phyloP scores from a whole-genome alignment of 2,888 invertebrate genomes.

The Clepsis dumicolana region DNA sequence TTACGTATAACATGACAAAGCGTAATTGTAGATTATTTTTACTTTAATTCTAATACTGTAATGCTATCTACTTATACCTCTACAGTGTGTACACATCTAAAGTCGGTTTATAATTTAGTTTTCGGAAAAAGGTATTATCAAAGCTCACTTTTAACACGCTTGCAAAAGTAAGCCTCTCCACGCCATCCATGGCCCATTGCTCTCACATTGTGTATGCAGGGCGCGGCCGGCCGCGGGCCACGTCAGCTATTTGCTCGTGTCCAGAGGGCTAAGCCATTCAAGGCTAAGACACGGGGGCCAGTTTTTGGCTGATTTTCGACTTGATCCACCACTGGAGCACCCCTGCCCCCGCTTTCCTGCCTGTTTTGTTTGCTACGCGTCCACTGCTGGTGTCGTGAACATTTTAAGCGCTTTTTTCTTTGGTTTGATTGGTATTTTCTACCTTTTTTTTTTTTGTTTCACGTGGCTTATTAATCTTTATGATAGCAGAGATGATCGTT shows the following conservation, averaged over 20 bases:
- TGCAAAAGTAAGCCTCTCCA: conserved; percentile 54
- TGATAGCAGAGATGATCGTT: not conserved
- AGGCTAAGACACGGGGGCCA: conserved; percentile 83
- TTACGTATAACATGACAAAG: conserved; percentile 3
- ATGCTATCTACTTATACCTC: too few relatives aligned
- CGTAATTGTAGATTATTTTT: not conserved
- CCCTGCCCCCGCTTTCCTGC: conserved; percentile 49
- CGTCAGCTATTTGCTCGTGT: conserved; percentile 85
- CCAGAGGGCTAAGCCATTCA: conserved; percentile 86
- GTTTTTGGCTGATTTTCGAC: conserved; percentile 81
- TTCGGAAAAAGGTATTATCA: too few relatives aligned
- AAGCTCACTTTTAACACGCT: not conserved
- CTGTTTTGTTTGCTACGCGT: conserved; percentile 40
- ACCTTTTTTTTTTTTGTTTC: conserved; percentile 18
- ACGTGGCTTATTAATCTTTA: not conserved
- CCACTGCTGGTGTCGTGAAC: conserved; percentile 39
- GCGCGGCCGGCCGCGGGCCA: conserved; percentile 81
- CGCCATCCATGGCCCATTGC: conserved; percentile 53
- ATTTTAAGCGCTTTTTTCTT: conserved; percentile 29
- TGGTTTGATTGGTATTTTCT: conserved; percentile 32
- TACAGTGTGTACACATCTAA: too few relatives aligned
- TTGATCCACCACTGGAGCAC: conserved; percentile 67
- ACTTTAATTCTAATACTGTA: not conserved
- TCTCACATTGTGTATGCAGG: conserved; percentile 83
- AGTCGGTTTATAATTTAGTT: too few relatives aligned